Percentiles rank a stretch among this genome's conserved stretches.
Evolutionary conservation across 2,797 vertebrate species (phyloP).

Genomic region (Dipus sagitta): DNA sequence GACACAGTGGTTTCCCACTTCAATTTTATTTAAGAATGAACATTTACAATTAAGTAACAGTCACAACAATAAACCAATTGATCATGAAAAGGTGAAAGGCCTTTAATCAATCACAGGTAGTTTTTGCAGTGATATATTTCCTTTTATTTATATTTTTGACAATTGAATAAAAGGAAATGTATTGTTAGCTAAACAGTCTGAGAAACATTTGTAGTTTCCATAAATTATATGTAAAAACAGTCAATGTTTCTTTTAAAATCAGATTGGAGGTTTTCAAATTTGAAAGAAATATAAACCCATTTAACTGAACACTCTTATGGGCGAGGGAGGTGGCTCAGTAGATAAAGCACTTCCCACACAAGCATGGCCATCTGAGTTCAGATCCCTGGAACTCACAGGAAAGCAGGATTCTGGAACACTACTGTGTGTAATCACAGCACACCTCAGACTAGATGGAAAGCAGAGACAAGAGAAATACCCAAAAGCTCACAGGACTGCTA

Average conservation of each 20-base stretch:
- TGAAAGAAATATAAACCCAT: constrained; percentile 19
- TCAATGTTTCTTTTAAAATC: not conserved
- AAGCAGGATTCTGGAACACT: too few relatives aligned
- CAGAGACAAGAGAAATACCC: too few relatives aligned
- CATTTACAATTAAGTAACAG: constrained; percentile 38
- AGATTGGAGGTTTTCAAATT: constrained; percentile 52
- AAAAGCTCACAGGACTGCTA: too few relatives aligned
- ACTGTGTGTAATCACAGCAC: too few relatives aligned
- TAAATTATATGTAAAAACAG: not conserved
- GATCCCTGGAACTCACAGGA: too few relatives aligned
- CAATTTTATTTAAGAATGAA: constrained; percentile 63
- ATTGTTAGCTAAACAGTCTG: not conserved
- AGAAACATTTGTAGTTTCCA: not conserved
- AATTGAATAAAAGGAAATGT: constrained; percentile 50
- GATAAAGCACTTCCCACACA: too few relatives aligned
- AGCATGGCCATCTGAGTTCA: too few relatives aligned
- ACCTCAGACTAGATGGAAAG: too few relatives aligned
- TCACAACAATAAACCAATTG: constrained; percentile 53
- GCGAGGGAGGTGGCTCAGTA: too few relatives aligned
- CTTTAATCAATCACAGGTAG: constrained; percentile 4
- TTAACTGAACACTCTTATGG: not conserved
- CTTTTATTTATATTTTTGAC: constrained; percentile 18
- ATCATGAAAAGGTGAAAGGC: constrained; percentile 34
- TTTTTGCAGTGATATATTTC: constrained; percentile 33
- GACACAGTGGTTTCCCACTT: constrained; percentile 42